phyloP scores from a whole-genome alignment of 2,888 invertebrate genomes.

The Hirtodrosophila cameraria region DNA sequence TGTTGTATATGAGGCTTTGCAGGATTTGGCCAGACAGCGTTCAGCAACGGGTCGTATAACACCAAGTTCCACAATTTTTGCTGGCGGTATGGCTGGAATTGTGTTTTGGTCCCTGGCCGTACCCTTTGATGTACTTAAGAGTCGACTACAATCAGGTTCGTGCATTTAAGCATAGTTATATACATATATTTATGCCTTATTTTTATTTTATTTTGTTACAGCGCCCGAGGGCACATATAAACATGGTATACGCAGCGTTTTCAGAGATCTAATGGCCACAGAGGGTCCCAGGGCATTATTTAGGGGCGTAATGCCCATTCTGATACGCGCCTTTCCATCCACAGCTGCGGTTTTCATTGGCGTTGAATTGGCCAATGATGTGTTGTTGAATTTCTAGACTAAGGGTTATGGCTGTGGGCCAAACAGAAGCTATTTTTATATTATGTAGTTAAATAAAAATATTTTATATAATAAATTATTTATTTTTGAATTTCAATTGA shows the following conservation, averaged over 20 bases:
- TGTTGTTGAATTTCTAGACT: constrained; percentile 87
- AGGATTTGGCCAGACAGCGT: constrained; percentile 89
- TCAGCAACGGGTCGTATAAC: constrained; percentile 81
- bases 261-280: constrained; percentile 91
- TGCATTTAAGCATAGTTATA: neutral
- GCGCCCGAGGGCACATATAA: constrained; percentile 98
- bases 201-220: constrained; percentile 53
- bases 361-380: constrained; percentile 92
- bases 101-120: constrained; percentile 98
- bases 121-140: constrained; percentile 99
- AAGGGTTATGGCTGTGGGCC: constrained; percentile 19
- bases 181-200: neutral
- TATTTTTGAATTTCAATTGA: neutral
- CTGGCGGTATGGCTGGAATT: constrained; percentile 98
- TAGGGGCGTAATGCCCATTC: constrained; percentile 96
- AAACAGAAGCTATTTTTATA: constrained; percentile 28
- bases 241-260: constrained; percentile 95
- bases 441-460: constrained; percentile 26
- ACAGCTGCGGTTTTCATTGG: constrained; percentile 99
- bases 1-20: constrained; percentile 96
- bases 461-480: constrained; percentile 7
- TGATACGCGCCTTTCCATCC: constrained; percentile 98
- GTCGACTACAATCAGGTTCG: constrained; percentile 95
- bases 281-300: constrained; percentile 96
- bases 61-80: constrained; percentile 91